Evolutionary conservation across 2,797 vertebrate genomes (phyloP).

Genomic region (Capromys pilorides): DNA sequence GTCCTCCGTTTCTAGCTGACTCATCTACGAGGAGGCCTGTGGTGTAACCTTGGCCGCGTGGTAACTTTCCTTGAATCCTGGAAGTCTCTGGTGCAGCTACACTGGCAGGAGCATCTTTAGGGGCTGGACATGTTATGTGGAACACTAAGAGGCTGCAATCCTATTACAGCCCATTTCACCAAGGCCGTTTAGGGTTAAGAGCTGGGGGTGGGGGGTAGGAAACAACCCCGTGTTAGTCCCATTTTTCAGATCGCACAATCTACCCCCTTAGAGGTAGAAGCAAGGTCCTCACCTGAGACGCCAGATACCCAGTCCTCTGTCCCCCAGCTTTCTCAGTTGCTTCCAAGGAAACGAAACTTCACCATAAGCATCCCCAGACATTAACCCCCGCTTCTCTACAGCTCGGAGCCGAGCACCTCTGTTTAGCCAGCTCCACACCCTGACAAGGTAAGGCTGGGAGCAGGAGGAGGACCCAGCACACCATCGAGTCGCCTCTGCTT

Average conservation of each 20-base stretch:
- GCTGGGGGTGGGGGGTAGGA: background rate
- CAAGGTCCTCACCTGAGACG: background rate
- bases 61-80: constrained; percentile 76
- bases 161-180: background rate
- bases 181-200: background rate
- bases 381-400: constrained; percentile 50
- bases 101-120: constrained; percentile 33
- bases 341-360: background rate
- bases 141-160: background rate
- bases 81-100: constrained; percentile 65
- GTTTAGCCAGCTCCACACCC: background rate
- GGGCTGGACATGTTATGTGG: background rate
- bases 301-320: background rate
- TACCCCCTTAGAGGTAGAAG: background rate
- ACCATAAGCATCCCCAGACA: background rate
- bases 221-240: constrained; percentile 30
- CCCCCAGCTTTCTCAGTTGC: background rate
- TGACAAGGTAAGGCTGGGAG: background rate
- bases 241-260: constrained; percentile 56
- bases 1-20: constrained; percentile 73
- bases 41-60: constrained; percentile 73
- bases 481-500: background rate
- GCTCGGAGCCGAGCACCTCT: background rate
- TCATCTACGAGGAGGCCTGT: constrained; percentile 71
- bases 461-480: background rate